Percentiles rank a stretch among this genome's conserved stretches.
Evolutionary conservation across 2,797 vertebrate genomes (phyloP).

Genomic region (Masticophis lateralis): DNA sequence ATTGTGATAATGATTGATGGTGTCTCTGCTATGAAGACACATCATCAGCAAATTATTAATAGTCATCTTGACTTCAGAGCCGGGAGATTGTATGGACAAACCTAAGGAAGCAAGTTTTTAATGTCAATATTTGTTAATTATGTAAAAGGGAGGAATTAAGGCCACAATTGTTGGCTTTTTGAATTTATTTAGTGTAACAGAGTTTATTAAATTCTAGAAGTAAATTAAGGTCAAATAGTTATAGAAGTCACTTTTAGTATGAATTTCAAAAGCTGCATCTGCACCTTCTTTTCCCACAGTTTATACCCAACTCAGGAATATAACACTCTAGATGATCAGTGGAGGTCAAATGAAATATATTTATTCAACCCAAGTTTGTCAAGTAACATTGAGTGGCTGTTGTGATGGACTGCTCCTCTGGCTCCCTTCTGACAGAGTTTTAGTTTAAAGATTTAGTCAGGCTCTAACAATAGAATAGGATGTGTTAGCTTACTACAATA

Average conservation of each 20-base stretch:
- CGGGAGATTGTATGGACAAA: neutral
- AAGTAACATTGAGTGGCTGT: neutral
- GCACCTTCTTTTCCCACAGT: neutral
- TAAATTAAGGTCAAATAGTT: neutral
- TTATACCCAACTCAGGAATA: neutral
- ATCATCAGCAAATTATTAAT: neutral
- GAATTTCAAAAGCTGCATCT: neutral
- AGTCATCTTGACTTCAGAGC: neutral
- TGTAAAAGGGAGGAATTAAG: neutral
- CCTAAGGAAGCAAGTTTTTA: neutral
- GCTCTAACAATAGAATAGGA: neutral
- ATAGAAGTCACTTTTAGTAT: neutral
- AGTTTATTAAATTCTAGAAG: neutral
- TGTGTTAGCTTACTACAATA: neutral
- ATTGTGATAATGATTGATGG: neutral
- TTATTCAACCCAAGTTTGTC: neutral
- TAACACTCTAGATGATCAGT: neutral
- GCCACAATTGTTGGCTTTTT: neutral
- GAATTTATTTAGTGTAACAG: neutral
- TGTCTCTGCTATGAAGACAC: neutral
- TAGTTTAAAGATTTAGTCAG: neutral
- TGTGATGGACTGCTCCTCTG: neutral
- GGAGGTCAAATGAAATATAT: neutral
- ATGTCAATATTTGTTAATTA: neutral
- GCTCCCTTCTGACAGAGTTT: neutral